Evolutionary conservation across 2,888 invertebrate species (phyloP), one percentile per base, ranked within the genome.

Genomic region (Meta bourneti): DNA sequence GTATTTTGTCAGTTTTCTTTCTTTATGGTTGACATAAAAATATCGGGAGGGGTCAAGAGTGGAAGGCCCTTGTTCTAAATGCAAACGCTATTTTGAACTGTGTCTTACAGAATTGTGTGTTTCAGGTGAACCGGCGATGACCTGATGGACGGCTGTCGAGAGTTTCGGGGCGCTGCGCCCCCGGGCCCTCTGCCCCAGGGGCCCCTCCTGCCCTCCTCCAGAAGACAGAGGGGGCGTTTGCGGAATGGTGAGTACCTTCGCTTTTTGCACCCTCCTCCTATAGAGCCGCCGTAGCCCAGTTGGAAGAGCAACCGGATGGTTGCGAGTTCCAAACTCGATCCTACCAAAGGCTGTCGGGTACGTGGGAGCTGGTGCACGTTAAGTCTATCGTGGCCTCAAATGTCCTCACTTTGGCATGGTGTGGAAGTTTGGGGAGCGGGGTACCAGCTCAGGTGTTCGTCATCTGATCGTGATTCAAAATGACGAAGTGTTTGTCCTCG

Each of bases 131-230:
- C 48, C 19, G 54, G 69, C 51, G 20, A 51, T n/a, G n/a, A 51
- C 51, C 9, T n/a, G 19, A 89, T 89, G 89, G 89, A 89, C 74
- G 89, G 82, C 49, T 82, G 89, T 49, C 89, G 89, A n/a, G 82
- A 82, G 49, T 19, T 82, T 51, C 34, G 75, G 75, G 5, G 11
- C 52, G n/a, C 74, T 69, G 48, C 81, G 74, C 54, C 70, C 51
- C 51, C 89, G 61, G 69, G 20, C 69, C 34, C 34, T 34, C 34
- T 34, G 34, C 51, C 87, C 80, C 87, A 79, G 78, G 48, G 49
- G 70, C 34, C 34, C 34, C 34, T 34, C 34, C 71, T 70, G 61
- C 54, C 86, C 34, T n/a, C 82, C 70, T 19, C 82, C 52, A 69
- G 82, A 51, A 69, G 82, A 7, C 82, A 82, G 51, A 52, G 82